These are phyloP conservation scores for Galbula dea DNA, from an alignment of 2,113 vertebrate species.

Conservation along the genomic window DNA sequence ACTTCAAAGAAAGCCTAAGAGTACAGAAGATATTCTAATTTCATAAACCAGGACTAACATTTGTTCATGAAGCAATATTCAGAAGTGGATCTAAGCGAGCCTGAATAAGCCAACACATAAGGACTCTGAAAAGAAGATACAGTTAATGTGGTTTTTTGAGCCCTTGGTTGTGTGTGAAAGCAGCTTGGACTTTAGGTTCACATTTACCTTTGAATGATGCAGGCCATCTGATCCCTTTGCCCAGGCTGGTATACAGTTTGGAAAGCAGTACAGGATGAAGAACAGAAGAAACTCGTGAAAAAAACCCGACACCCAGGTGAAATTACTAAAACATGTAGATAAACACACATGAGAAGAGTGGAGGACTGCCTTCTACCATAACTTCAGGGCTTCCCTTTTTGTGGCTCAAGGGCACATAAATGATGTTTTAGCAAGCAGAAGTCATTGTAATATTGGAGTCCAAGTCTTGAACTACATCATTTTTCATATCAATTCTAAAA, in stretches of 20 bases:
- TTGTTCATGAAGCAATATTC: background rate
- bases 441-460: background rate
- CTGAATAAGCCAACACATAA: background rate
- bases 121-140: background rate
- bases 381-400: background rate
- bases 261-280: background rate
- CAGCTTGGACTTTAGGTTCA: background rate
- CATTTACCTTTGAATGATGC: background rate
- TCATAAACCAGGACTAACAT: background rate
- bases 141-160: background rate
- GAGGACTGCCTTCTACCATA: background rate
- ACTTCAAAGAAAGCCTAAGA: background rate
- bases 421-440: background rate
- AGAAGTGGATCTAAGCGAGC: background rate
- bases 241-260: too few relatives aligned
- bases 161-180: background rate
- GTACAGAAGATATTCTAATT: background rate
- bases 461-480: background rate
- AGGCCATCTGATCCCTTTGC: background rate
- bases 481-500: background rate
- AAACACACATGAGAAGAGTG: background rate
- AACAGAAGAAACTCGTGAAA: background rate
- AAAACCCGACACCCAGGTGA: background rate
- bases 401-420: background rate
- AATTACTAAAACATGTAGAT: background rate